Percentiles rank a stretch among this genome's conserved stretches.
Evolutionary conservation across 2,113 vertebrate species (phyloP).

Genomic region (Chitala chitala): DNA sequence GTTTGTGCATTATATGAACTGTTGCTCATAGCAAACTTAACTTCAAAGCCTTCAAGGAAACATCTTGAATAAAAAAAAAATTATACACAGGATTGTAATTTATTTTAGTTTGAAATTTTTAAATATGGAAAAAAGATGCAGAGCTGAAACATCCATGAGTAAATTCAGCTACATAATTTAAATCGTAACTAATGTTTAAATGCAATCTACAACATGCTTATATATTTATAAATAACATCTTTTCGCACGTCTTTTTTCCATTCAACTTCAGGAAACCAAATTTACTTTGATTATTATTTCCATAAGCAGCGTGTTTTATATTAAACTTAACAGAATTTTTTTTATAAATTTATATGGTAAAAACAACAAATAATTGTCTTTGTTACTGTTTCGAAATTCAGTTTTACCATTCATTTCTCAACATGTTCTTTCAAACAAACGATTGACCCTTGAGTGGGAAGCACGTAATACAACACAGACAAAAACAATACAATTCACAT

Average conservation of each 20-base stretch:
- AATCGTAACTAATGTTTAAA: not conserved
- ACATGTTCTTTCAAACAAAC: not conserved
- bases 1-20: not conserved
- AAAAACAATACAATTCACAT: not conserved
- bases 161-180: not conserved
- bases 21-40: too few relatives aligned
- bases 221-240: conserved; percentile 4
- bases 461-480: not conserved
- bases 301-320: not conserved
- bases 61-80: not conserved
- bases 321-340: not conserved
- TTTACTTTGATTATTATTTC: not conserved
- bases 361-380: not conserved
- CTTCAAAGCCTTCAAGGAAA: not conserved
- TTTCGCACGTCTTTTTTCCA: not conserved
- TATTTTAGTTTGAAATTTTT: too few relatives aligned
- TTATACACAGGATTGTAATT: too few relatives aligned
- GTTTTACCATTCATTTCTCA: not conserved
- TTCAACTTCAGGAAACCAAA: not conserved
- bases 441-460: not conserved
- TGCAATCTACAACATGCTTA: not conserved
- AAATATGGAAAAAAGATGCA: too few relatives aligned
- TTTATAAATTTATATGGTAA: not conserved
- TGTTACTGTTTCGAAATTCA: too few relatives aligned
- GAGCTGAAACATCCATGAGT: not conserved